These are phyloP conservation scores for Cheirogaleus medius DNA, from an alignment of 2,113 vertebrate species.

Conservation along the genomic window DNA sequence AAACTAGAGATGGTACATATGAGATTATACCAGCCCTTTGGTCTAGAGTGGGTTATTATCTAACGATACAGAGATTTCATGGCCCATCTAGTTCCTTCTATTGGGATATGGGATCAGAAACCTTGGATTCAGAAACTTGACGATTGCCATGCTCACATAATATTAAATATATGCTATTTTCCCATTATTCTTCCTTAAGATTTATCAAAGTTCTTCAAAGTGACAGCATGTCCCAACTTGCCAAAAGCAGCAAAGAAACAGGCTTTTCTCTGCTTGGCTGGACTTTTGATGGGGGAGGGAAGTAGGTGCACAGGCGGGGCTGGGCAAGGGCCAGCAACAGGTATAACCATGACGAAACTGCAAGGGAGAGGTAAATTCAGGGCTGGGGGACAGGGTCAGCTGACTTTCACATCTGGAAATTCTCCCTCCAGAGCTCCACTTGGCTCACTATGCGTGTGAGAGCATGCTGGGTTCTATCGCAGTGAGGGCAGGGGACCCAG, in stretches of 20 bases:
- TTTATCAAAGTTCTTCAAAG: slow-evolving; percentile 16
- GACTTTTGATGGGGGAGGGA: neutral
- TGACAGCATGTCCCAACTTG: neutral
- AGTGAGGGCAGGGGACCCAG: neutral
- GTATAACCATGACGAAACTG: neutral
- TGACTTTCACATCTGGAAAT: neutral
- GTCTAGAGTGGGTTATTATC: neutral
- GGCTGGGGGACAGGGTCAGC: neutral
- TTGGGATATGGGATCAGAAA: neutral
- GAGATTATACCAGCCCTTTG: neutral
- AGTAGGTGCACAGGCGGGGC: neutral
- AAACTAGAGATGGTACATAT: neutral
- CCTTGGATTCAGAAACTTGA: neutral
- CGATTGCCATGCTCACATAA: neutral
- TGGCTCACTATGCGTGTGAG: neutral
- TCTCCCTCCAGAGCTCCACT: neutral
- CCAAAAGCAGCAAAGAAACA: neutral
- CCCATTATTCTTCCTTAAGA: slow-evolving; percentile 13
- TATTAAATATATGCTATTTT: neutral
- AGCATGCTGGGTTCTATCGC: neutral
- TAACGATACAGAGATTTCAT: neutral
- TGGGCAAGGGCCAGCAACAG: neutral
- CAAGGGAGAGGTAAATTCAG: neutral
- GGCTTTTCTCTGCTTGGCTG: neutral
- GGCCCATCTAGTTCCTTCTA: neutral